phyloP scores from a whole-genome alignment of 2,888 invertebrate genomes.

The Dynastes maya region DNA sequence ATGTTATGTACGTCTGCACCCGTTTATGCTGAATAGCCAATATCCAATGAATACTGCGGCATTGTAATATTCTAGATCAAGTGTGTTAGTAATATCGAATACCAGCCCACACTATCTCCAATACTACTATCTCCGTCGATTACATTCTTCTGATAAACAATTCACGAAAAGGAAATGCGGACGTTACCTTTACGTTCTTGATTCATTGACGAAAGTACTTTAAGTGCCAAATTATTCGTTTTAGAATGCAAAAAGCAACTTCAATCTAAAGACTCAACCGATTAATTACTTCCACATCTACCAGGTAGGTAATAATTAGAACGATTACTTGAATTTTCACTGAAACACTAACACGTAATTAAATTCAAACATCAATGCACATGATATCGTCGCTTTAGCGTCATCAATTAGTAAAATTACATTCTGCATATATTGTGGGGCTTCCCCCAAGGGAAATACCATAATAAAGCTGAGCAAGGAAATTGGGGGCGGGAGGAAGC shows the following conservation, averaged over 20 bases:
- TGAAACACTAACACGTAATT: background rate
- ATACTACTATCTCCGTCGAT: too few species aligned
- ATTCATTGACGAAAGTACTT: too few species aligned
- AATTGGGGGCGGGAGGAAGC: background rate
- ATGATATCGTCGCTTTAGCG: background rate
- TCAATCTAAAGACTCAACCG: background rate
- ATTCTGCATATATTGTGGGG: constrained; percentile 16
- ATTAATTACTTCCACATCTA: background rate
- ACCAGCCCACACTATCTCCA: too few species aligned
- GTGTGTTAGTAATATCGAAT: too few species aligned
- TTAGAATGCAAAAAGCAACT: background rate
- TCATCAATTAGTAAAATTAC: constrained; percentile 29
- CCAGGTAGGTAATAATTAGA: background rate
- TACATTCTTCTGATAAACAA: too few species aligned
- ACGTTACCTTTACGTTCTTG: too few species aligned
- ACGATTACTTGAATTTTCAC: constrained; percentile 6
- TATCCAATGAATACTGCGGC: too few species aligned
- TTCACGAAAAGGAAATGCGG: too few species aligned
- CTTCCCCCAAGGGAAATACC: constrained; percentile 20
- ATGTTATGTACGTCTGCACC: too few species aligned
- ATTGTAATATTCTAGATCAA: too few species aligned
- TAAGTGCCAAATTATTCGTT: too few species aligned
- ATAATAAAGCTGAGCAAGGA: constrained; percentile 23
- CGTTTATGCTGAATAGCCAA: too few species aligned
- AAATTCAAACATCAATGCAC: constrained; percentile 10